Evolutionary conservation across 2,797 vertebrate genomes (phyloP).

Genomic region (Cirrhinus molitorella): DNA sequence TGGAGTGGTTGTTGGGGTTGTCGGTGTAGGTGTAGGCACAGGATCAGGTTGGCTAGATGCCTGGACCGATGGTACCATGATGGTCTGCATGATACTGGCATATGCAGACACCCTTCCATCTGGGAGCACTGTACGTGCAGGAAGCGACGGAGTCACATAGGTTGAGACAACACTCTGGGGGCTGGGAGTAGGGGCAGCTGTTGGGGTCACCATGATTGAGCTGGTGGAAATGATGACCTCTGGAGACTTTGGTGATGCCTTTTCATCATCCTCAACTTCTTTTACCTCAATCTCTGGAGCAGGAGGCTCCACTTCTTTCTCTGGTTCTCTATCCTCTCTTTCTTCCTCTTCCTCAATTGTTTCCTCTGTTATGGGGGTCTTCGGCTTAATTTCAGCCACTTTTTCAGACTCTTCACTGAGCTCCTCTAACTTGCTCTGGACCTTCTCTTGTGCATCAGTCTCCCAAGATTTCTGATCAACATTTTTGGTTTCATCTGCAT

Average conservation of each 20-base stretch:
- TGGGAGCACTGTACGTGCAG: slow-evolving; percentile 77
- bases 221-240: slow-evolving; percentile 72
- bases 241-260: slow-evolving; percentile 60
- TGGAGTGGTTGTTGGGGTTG: slow-evolving; percentile 30
- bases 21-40: slow-evolving; percentile 37
- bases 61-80: slow-evolving; percentile 77
- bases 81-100: slow-evolving; percentile 92
- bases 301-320: slow-evolving; percentile 38
- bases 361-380: slow-evolving; percentile 67
- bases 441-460: slow-evolving; percentile 76
- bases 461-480: slow-evolving; percentile 75
- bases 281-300: slow-evolving; percentile 60
- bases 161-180: slow-evolving; percentile 64
- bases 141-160: slow-evolving; percentile 66
- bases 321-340: slow-evolving; percentile 56
- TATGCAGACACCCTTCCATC: slow-evolving; percentile 87
- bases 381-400: slow-evolving; percentile 65
- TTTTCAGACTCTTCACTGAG: slow-evolving; percentile 72
- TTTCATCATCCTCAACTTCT: slow-evolving; percentile 57
- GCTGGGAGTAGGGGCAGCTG: slow-evolving; percentile 62
- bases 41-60: slow-evolving; percentile 59
- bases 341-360: slow-evolving; percentile 72
- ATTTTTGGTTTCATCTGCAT: slow-evolving; percentile 69
- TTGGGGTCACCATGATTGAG: slow-evolving; percentile 67
- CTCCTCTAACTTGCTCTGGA: slow-evolving; percentile 78